Evolutionary conservation across 2,797 vertebrate species (phyloP).

Genomic region (Euthynnus affinis): DNA sequence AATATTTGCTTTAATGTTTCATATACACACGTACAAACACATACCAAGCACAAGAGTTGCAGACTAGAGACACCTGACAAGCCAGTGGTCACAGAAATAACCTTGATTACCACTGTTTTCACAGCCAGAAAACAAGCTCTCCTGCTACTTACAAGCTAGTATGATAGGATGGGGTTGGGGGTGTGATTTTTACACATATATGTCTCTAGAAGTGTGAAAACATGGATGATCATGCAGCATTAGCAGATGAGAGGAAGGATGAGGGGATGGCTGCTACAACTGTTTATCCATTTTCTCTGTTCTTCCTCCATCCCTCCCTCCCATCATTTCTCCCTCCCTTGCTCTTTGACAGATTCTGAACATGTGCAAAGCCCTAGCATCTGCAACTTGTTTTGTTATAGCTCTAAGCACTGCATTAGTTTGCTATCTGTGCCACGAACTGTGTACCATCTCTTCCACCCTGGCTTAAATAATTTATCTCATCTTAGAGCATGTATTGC

Average conservation of each 20-base stretch:
- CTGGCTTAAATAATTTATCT: slow-evolving; percentile 83
- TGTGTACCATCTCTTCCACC: slow-evolving; percentile 59
- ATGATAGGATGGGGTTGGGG: not conserved
- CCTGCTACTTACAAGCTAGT: not conserved
- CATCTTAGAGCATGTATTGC: slow-evolving; percentile 80
- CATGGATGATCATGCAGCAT: not conserved
- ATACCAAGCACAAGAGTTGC: not conserved
- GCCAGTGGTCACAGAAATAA: slow-evolving; percentile 13
- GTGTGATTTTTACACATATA: slow-evolving; percentile 7
- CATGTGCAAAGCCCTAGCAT: slow-evolving; percentile 19
- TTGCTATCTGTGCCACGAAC: slow-evolving; percentile 56
- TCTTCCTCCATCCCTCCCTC: not conserved
- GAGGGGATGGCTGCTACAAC: slow-evolving; percentile 28
- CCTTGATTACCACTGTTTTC: slow-evolving; percentile 28
- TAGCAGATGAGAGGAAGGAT: slow-evolving; percentile 14
- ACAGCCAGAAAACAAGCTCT: slow-evolving; percentile 19
- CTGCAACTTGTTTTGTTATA: slow-evolving; percentile 51
- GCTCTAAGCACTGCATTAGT: slow-evolving; percentile 48
- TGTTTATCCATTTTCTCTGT: slow-evolving; percentile 20
- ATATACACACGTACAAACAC: not conserved
- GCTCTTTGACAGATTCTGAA: slow-evolving; percentile 22
- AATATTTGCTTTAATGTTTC: not conserved
- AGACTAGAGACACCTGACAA: slow-evolving; percentile 6
- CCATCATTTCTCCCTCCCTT: not conserved
- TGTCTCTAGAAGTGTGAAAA: slow-evolving; percentile 42